These are phyloP conservation scores for Gorsachius magnificus DNA, from an alignment of 2,797 vertebrate genomes.

Conservation along the genomic window DNA sequence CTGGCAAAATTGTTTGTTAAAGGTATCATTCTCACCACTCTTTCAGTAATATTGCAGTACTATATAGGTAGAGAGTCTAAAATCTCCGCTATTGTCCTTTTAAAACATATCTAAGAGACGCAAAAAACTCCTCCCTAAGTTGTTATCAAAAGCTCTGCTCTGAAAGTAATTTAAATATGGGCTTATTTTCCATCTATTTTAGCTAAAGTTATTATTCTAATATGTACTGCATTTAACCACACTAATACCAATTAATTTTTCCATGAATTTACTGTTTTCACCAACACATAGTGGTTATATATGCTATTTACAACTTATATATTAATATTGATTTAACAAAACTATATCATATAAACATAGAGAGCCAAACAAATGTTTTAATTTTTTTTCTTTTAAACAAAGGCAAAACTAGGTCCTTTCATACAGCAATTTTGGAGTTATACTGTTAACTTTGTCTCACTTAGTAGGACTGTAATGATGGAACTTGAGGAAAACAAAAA, in stretches of 20 bases:
- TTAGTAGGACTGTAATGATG: neutral
- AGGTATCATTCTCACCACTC: neutral
- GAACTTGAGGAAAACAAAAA: neutral
- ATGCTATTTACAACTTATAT: neutral
- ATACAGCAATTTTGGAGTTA: neutral
- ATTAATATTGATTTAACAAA: neutral
- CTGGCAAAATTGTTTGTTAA: neutral
- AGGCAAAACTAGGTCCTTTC: neutral
- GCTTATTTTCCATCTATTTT: neutral
- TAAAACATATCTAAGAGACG: neutral
- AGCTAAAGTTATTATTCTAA: neutral
- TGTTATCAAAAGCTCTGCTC: neutral
- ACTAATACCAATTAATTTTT: neutral
- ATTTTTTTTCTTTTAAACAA: neutral
- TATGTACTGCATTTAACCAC: neutral
- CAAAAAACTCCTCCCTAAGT: neutral
- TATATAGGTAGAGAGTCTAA: neutral
- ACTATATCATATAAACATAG: neutral
- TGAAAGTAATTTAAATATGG: neutral
- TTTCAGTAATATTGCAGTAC: neutral
- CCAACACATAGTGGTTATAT: accelerated
- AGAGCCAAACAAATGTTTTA: neutral
- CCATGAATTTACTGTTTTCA: neutral
- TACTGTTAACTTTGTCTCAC: neutral
- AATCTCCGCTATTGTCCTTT: neutral